Conservation (phyloP, 2,888 invertebrate species). For the Lamellibrachia columna region DNA sequence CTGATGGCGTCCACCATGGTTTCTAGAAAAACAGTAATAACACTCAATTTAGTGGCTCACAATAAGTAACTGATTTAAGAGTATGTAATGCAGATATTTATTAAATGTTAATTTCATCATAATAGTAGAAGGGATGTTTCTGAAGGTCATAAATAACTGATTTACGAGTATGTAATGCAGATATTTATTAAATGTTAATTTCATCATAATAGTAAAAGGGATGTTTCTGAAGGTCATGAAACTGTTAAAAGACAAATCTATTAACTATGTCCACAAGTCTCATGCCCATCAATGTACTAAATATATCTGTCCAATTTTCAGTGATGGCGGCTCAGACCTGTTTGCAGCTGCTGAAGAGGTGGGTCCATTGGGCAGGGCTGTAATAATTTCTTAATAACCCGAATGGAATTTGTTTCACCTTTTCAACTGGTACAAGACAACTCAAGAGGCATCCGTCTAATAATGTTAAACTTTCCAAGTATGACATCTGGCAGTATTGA, state of each 20-base stretch:
- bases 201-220: no score
- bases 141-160: no score
- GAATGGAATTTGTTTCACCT: background rate
- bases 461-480: background rate
- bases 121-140: no score
- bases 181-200: no score
- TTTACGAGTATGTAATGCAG: no score
- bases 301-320: background rate
- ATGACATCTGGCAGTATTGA: background rate
- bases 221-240: no score
- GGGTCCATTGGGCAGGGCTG: background rate
- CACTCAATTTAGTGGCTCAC: no score
- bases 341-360: constrained; percentile 62
- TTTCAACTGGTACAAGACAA: background rate
- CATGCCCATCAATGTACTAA: background rate
- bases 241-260: background rate
- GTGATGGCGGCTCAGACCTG: constrained; percentile 36
- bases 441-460: background rate
- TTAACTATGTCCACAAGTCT: background rate
- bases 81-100: no score
- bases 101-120: no score
- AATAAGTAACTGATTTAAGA: no score
- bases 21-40: no score
- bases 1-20: no score
- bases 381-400: background rate